These are phyloP conservation scores for Archips crataeganus DNA, from an alignment of 2,888 invertebrate species.

Conservation along the genomic window DNA sequence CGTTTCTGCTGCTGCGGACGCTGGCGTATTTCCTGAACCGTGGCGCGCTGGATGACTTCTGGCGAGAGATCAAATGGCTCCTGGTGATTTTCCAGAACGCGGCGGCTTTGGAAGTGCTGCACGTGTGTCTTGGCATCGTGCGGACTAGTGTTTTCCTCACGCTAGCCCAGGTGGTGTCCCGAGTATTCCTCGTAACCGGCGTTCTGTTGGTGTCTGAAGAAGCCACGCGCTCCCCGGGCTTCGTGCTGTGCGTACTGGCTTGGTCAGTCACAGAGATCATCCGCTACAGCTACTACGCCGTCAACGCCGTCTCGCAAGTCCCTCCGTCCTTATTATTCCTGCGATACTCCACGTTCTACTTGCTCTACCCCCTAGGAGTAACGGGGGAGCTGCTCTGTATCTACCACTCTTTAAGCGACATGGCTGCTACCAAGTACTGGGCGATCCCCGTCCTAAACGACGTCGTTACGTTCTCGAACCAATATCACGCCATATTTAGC, in stretches of 20 bases:
- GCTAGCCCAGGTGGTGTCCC: conserved; percentile 91
- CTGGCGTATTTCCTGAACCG: conserved; percentile 73
- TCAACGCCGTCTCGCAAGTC: conserved; percentile 65
- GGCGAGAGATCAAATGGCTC: conserved; percentile 87
- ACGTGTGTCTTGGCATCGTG: conserved; percentile 90
- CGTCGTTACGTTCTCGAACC: conserved; percentile 3
- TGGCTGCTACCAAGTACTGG: conserved; percentile 21
- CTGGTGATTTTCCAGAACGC: conserved; percentile 94
- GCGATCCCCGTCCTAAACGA: conserved; percentile 16
- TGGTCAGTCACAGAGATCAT: conserved; percentile 96
- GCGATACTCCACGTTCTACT: conserved; percentile 91
- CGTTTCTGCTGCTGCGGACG: conserved; percentile 86
- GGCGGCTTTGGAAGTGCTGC: conserved; percentile 92
- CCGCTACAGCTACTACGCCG: conserved; percentile 93
- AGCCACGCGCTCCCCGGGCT: conserved; percentile 88
- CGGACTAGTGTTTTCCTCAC: conserved; percentile 92
- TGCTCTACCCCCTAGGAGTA: conserved; percentile 94
- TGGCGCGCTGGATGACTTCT: conserved; percentile 80
- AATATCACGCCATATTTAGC: conserved; percentile 28
- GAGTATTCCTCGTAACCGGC: conserved; percentile 92
- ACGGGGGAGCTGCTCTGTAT: conserved; percentile 93
- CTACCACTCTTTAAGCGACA: conserved; percentile 87
- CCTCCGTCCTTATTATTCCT: conserved; percentile 15
- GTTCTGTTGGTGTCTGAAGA: conserved; percentile 89
- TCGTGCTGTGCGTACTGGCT: conserved; percentile 90